Evolutionary conservation across 1,140 invertebrate genomes (phyloP).

Genomic region (Whitmania pigra): DNA sequence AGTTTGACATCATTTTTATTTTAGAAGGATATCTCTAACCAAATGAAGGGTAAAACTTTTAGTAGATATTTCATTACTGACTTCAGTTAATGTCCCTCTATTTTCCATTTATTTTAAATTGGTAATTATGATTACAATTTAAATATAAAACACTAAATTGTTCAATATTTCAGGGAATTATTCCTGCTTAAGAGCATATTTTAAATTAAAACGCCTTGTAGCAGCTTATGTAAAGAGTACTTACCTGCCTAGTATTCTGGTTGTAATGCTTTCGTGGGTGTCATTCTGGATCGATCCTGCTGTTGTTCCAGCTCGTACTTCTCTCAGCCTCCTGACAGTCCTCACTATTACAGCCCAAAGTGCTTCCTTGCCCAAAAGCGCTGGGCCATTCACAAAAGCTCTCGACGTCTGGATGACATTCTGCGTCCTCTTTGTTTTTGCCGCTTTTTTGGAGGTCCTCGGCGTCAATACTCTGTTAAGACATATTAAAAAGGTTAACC

Average conservation of each 20-base stretch:
- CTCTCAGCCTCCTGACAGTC: conserved; percentile 26
- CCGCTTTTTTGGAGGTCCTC: conserved; percentile 36
- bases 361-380: not conserved
- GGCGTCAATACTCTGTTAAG: conserved; percentile 31
- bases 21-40: too few species aligned
- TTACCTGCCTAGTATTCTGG: conserved; percentile 62
- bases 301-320: conserved; percentile 17
- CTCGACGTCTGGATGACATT: conserved; percentile 40
- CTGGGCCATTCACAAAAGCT: conserved; percentile 24
- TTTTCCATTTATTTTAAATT: too few species aligned
- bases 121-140: too few species aligned
- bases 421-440: conserved; percentile 37
- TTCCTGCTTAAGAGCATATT: conserved; percentile 10
- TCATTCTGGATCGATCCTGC: conserved; percentile 21
- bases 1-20: not conserved
- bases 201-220: not conserved
- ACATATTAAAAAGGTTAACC: too few species aligned
- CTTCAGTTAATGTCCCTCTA: too few species aligned
- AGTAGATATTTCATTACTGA: too few species aligned
- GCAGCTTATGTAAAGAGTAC: not conserved
- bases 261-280: conserved; percentile 22
- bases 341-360: conserved; percentile 31
- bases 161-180: conserved; percentile 9
- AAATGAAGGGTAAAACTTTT: too few species aligned
- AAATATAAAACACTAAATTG: not conserved